Percentiles rank a stretch among this genome's conserved stretches.
phyloP scores from a whole-genome alignment of 2,888 invertebrate species.

The Calephelis perditalis region DNA sequence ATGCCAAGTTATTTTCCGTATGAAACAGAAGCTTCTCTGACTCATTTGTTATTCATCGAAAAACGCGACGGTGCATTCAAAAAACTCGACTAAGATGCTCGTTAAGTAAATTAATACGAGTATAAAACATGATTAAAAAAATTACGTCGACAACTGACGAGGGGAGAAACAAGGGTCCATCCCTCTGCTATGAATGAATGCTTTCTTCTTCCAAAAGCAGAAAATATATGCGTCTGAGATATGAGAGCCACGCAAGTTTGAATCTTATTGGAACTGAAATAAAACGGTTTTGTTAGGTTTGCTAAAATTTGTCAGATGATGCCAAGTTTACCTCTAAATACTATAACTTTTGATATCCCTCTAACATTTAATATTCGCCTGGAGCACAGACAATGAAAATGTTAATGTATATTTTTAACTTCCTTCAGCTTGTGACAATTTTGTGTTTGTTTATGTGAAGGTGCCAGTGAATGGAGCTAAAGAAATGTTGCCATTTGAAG shows the following conservation, averaged over 20 bases:
- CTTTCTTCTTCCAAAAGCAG: constrained; percentile 46
- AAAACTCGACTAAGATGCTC: constrained; percentile 60
- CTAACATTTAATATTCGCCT: constrained; percentile 60
- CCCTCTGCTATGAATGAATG: constrained; percentile 59
- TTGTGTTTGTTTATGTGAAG: constrained; percentile 24
- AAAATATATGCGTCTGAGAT: constrained; percentile 30
- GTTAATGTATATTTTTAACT: constrained; percentile 69
- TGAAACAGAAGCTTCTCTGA: constrained; percentile 37
- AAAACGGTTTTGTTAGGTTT: constrained; percentile 25
- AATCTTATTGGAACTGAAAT: constrained; percentile 30
- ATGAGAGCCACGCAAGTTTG: constrained; percentile 28
- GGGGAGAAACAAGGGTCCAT: constrained; percentile 52
- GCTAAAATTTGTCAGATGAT: constrained; percentile 44
- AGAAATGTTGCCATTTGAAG: constrained; percentile 19
- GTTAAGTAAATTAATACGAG: constrained; percentile 76
- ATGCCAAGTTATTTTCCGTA: constrained; percentile 43
- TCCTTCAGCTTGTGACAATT: constrained; percentile 29
- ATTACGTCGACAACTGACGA: constrained; percentile 62
- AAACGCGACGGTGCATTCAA: constrained; percentile 55
- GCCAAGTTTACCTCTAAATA: constrained; percentile 67
- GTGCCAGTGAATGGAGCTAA: constrained; percentile 8
- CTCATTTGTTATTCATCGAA: constrained; percentile 74
- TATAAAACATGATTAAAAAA: constrained; percentile 78
- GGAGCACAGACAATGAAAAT: constrained; percentile 69
- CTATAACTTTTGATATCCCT: constrained; percentile 71